phyloP scores from a whole-genome alignment of 2,888 invertebrate species.

The Coecobrya sp. region DNA sequence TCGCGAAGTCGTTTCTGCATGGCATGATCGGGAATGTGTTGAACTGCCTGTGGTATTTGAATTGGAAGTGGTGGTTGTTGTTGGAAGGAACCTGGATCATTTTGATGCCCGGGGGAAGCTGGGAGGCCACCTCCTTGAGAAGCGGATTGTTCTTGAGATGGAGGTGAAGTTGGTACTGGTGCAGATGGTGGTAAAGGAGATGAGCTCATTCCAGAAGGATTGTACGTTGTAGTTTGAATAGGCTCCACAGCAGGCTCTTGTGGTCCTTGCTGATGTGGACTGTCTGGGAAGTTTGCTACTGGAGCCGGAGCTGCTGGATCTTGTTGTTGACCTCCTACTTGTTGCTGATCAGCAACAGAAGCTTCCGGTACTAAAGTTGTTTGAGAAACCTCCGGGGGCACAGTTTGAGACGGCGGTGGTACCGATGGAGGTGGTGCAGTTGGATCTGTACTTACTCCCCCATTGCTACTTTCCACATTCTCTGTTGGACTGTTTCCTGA shows the following conservation, averaged over 20 bases:
- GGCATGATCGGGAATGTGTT: not conserved
- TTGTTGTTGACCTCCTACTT: not conserved
- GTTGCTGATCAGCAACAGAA: not conserved
- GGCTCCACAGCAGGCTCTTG: not conserved
- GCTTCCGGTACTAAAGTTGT: slow-evolving; percentile 1
- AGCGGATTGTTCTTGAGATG: not conserved
- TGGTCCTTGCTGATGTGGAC: not conserved
- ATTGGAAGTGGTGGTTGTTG: slow-evolving; percentile 6
- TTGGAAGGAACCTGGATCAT: not conserved
- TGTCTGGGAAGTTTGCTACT: slow-evolving; percentile 34
- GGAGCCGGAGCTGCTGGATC: slow-evolving; percentile 15
- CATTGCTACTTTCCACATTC: not conserved
- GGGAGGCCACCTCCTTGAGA: not conserved
- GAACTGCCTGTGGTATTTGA: slow-evolving; percentile 18
- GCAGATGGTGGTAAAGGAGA: slow-evolving; percentile 3
- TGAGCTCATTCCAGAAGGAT: slow-evolving; percentile 13
- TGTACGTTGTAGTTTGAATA: not conserved
- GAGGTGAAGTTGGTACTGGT: not conserved
- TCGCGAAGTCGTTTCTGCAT: slow-evolving; percentile 53
- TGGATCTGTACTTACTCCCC: not conserved
- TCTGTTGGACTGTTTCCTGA: not conserved
- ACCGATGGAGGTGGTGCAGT: no score
- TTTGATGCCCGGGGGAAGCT: not conserved
- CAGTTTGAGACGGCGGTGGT: no score
- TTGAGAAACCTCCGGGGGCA: slow-evolving; percentile 25